phyloP scores from a whole-genome alignment of 2,113 vertebrate species.

The Burhinus bistriatus region DNA sequence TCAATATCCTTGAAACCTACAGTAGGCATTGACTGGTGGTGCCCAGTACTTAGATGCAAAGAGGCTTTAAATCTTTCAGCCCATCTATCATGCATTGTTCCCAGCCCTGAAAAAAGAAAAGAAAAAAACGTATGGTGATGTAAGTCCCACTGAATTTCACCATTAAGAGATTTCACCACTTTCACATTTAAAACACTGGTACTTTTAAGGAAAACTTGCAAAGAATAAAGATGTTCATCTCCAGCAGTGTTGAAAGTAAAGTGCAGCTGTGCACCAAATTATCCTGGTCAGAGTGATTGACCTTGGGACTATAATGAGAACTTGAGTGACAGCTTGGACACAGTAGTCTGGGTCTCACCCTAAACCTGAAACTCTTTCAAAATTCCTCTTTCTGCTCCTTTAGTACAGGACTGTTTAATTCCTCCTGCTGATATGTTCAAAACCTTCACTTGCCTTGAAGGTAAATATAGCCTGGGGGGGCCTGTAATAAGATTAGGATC shows the following conservation, averaged over 20 bases:
- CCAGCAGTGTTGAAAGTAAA: neutral
- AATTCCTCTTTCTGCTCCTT: neutral
- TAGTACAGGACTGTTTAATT: neutral
- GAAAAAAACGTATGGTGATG: neutral
- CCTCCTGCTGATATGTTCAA: neutral
- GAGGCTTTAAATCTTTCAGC: neutral
- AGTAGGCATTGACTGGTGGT: neutral
- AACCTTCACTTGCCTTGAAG: neutral
- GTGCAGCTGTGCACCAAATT: neutral
- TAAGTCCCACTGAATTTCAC: neutral
- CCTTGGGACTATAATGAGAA: neutral
- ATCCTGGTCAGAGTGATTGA: neutral
- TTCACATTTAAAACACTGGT: neutral
- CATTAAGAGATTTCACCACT: neutral
- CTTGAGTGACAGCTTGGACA: neutral
- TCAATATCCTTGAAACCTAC: neutral
- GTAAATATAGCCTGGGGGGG: neutral
- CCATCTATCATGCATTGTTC: neutral
- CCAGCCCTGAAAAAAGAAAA: neutral
- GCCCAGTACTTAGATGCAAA: neutral
- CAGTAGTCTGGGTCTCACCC: neutral
- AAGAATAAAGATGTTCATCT: neutral
- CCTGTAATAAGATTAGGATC: neutral
- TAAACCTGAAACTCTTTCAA: constrained; percentile 15
- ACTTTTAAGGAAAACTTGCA: neutral